A percentile compares a stretch with the other conserved stretches of the same genome.
phyloP scores from a whole-genome alignment of 2,113 vertebrate species.

The Ranitomeya imitator region DNA sequence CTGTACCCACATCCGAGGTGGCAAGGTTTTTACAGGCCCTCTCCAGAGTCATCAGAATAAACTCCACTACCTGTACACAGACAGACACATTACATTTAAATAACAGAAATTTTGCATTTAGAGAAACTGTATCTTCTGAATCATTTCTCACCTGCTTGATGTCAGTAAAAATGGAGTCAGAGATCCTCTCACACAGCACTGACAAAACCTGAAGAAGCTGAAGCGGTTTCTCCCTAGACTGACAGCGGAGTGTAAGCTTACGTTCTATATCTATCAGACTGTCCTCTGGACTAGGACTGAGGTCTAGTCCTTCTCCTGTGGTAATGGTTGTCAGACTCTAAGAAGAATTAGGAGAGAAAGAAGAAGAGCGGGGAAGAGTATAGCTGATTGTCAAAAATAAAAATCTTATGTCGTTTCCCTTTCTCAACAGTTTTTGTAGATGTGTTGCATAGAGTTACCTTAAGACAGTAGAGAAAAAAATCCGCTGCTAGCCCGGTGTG shows the following conservation, averaged over 20 bases:
- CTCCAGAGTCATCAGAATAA: constrained; percentile 80
- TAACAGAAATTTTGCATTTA: neutral
- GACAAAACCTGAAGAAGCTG: constrained; percentile 85
- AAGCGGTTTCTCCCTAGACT: constrained; percentile 69
- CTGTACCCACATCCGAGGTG: constrained; percentile 59
- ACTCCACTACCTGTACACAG: constrained; percentile 80
- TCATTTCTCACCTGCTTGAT: constrained; percentile 77
- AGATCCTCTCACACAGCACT: constrained; percentile 79
- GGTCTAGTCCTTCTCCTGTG: constrained; percentile 61
- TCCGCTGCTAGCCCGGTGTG: constrained; percentile 83
- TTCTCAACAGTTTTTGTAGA: neutral
- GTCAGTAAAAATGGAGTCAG: constrained; percentile 80
- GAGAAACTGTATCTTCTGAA: neutral
- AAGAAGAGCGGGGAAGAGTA: too few relatives aligned
- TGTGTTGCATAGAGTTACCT: constrained; percentile 70
- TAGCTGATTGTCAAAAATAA: too few relatives aligned
- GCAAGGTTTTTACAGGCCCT: constrained; percentile 76
- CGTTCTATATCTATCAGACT: constrained; percentile 80
- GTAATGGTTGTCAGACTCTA: constrained; percentile 83
- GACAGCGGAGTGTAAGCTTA: constrained; percentile 58
- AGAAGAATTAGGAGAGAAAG: neutral
- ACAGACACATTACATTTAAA: neutral
- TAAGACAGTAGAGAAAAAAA: constrained; percentile 88
- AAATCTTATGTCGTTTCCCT: too few relatives aligned
- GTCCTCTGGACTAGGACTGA: constrained; percentile 53